Conservation (phyloP, 1,140 invertebrate genomes). For the Wasmannia auropunctata region DNA sequence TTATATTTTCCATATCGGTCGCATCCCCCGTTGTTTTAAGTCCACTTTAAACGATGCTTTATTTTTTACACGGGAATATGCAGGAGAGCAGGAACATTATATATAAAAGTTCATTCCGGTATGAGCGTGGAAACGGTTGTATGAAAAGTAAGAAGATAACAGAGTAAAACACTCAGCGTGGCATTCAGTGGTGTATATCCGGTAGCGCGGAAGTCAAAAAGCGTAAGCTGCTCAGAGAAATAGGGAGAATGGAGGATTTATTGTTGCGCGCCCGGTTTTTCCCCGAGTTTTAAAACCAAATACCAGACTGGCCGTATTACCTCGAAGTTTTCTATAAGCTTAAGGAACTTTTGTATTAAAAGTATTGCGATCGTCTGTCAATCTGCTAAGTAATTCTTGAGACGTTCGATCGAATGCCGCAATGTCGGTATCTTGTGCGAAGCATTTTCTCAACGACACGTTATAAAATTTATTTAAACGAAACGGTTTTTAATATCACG, state of each 20-base stretch:
- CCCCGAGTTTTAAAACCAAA: slow-evolving; percentile 61
- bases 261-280: slow-evolving; percentile 67
- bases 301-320: not conserved
- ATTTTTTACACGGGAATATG: slow-evolving; percentile 27
- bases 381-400: slow-evolving; percentile 5
- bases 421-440: not conserved
- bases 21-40: not conserved
- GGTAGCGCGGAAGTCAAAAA: slow-evolving; percentile 72
- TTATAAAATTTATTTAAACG: not conserved
- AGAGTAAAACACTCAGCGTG: slow-evolving; percentile 75
- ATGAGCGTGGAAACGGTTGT: slow-evolving; percentile 60
- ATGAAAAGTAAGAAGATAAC: slow-evolving; percentile 75
- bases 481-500: not conserved
- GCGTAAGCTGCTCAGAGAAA: slow-evolving; percentile 68
- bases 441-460: not conserved
- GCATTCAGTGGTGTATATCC: slow-evolving; percentile 62
- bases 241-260: slow-evolving; percentile 65
- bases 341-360: slow-evolving; percentile 47
- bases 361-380: slow-evolving; percentile 25
- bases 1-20: not conserved
- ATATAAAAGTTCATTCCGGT: slow-evolving; percentile 46
- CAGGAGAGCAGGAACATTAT: slow-evolving; percentile 32
- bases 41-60: not conserved
- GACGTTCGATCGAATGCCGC: not conserved
- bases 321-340: slow-evolving; percentile 40